phyloP scores from a whole-genome alignment of 2,797 vertebrate genomes.

The Phataginus tricuspis region DNA sequence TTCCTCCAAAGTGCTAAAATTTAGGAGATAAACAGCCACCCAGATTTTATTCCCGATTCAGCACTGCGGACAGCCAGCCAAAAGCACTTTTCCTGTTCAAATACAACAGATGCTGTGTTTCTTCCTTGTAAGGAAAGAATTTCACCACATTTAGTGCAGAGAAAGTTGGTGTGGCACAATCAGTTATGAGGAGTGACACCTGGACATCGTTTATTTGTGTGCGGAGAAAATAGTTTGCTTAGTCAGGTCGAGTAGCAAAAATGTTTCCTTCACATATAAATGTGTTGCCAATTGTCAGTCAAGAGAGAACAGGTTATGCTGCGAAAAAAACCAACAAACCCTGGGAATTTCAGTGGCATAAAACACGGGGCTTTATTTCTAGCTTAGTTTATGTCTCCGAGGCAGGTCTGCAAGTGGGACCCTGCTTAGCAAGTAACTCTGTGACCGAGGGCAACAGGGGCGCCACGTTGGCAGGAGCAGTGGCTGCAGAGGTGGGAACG shows the following conservation, averaged over 20 bases:
- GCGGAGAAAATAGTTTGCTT: slow-evolving; percentile 59
- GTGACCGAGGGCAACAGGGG: background rate
- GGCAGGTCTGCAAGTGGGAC: background rate
- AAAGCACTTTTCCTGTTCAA: slow-evolving; percentile 34
- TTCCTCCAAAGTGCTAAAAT: background rate
- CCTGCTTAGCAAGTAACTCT: background rate
- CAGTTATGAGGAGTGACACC: slow-evolving; percentile 48
- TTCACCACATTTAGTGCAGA: background rate
- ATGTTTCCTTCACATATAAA: slow-evolving; percentile 59
- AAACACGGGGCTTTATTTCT: background rate
- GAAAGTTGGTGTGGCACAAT: background rate
- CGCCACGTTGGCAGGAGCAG: background rate
- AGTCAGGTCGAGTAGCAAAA: slow-evolving; percentile 61
- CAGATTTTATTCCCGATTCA: slow-evolving; percentile 40
- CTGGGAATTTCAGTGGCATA: background rate
- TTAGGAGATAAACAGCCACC: background rate
- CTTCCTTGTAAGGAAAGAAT: slow-evolving; percentile 58
- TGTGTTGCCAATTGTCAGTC: slow-evolving; percentile 35
- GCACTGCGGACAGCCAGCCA: slow-evolving; percentile 64
- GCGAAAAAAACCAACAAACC: background rate
- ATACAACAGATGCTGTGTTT: slow-evolving; percentile 60
- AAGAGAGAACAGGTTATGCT: background rate
- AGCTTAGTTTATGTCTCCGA: background rate
- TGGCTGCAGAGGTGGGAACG: background rate
- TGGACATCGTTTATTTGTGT: slow-evolving; percentile 55